Base-by-base conservation (phyloP, 1,140 invertebrate species). In the Camponotus vicinus region DNA sequence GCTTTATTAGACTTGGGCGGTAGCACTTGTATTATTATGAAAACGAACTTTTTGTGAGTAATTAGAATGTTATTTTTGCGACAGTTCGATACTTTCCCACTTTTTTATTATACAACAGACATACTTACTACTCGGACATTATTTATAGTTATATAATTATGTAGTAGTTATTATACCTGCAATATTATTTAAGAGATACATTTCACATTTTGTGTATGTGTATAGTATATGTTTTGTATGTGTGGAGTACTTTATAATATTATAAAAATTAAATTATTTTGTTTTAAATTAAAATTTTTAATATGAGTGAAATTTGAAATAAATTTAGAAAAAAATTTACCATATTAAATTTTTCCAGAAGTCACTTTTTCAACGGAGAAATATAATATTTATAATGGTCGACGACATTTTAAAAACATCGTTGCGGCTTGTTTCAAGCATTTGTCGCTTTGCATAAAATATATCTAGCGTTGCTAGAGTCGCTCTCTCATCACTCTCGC, bases 1-100 rank as follows among this genome's bases (percentile, higher is more conserved):
- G 55, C 77, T 89, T 89, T 89, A 86, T 87, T 89, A 89, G 85
- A 76, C 84, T 64, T 75, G 75, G 57, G 45, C 13, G 63, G 64
- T 77, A 57, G 63, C 49, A 75, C 37, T 77, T 34, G 63, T 55
- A 61, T 80, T 86, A 69, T 77, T 89, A 89, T 89, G 77, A 70
- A 89, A 82, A 63, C 52, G 34, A 88, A 89, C n/a, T 89, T 89
- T 37, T 18, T 34, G 18, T 80, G 49, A 82, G 57, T 89, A 89
- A 89, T 89, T 86, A 85, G 40, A 42, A 32, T 37, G 57, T 75
- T 73, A 11, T 73, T 83, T 61, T 75, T 27, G 40, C 52, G n/a
- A 13, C 32, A 57, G n/a, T 21, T 59, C 27, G 5, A 45, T 66
- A 32, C 7, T 78, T 78, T 66, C 40, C 13, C 4, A 1, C 59